phyloP scores from a whole-genome alignment of 64 coral and sea anemone genomes.

The Anthopleura sola region DNA sequence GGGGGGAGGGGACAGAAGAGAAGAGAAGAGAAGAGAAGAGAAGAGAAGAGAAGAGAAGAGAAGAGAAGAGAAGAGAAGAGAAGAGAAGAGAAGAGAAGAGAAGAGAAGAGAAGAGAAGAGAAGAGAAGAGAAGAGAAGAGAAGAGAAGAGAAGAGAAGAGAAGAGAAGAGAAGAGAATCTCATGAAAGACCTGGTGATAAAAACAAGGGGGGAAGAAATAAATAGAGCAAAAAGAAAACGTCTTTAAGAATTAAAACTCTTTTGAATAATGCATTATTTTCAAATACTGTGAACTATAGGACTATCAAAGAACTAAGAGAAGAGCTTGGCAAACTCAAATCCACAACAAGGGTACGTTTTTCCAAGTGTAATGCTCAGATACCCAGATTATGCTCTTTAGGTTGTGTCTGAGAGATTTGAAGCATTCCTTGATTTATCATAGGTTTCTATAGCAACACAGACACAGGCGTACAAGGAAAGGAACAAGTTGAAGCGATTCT shows the following conservation, averaged over 20 bases:
- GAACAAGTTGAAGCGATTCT: neutral
- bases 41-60: too few relatives aligned
- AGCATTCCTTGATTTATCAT: neutral
- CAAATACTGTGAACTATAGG: neutral
- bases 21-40: too few relatives aligned
- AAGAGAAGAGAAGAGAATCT: neutral
- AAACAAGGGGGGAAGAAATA: too few relatives aligned
- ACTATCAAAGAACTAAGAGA: neutral
- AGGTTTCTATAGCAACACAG: neutral
- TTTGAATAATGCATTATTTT: too few relatives aligned
- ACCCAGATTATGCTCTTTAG: neutral
- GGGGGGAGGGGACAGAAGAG: too few relatives aligned
- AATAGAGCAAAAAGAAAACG: too few relatives aligned
- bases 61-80: too few relatives aligned
- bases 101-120: neutral
- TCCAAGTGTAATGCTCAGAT: neutral
- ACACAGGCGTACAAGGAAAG: neutral
- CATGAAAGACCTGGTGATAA: neutral
- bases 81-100: too few relatives aligned
- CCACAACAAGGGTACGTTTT: neutral
- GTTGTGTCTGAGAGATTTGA: neutral
- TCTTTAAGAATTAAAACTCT: too few relatives aligned
- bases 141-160: neutral
- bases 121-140: neutral
- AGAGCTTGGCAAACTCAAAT: neutral